phyloP scores from a whole-genome alignment of 1,140 invertebrate genomes.

The Helicorthomorpha holstii region DNA sequence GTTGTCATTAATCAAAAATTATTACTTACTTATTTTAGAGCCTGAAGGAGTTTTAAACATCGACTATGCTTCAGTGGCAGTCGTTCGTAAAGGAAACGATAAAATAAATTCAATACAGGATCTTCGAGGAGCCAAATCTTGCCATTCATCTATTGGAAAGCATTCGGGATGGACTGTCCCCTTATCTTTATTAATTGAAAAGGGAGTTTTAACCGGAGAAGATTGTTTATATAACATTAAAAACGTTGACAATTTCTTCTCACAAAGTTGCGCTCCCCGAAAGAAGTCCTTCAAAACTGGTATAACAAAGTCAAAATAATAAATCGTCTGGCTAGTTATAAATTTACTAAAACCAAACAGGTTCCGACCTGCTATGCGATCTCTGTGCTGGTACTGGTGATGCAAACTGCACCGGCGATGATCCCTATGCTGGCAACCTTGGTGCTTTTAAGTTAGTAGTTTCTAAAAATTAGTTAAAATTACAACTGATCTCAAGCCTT shows the following conservation, averaged over 20 bases:
- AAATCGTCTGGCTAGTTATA: no score
- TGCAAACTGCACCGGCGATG: slow-evolving; percentile 56
- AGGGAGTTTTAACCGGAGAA: slow-evolving; percentile 8
- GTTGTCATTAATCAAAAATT: neutral
- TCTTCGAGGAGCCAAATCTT: slow-evolving; percentile 58
- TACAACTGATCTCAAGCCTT: neutral
- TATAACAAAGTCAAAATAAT: no score
- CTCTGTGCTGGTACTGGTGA: slow-evolving; percentile 63
- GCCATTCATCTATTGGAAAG: slow-evolving; percentile 77
- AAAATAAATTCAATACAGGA: slow-evolving; percentile 43
- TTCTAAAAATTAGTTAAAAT: neutral
- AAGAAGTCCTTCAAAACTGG: no score
- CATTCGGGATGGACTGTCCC: slow-evolving; percentile 87
- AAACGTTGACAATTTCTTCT: slow-evolving; percentile 74
- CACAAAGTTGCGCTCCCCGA: slow-evolving; percentile 69
- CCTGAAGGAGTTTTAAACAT: neutral
- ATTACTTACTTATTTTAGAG: no score
- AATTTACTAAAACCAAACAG: no score
- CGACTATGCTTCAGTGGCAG: slow-evolving; percentile 55
- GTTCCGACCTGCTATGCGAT: slow-evolving; percentile 59
- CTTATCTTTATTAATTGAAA: slow-evolving; percentile 26
- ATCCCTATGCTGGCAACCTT: slow-evolving; percentile 72
- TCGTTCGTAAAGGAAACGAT: slow-evolving; percentile 49
- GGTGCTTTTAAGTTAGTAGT: slow-evolving; percentile 27
- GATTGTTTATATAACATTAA: slow-evolving; percentile 81